A percentile compares a stretch with the other conserved stretches of the same genome.
Conservation (phyloP, 2,797 vertebrate species). For the Mycteria americana region DNA sequence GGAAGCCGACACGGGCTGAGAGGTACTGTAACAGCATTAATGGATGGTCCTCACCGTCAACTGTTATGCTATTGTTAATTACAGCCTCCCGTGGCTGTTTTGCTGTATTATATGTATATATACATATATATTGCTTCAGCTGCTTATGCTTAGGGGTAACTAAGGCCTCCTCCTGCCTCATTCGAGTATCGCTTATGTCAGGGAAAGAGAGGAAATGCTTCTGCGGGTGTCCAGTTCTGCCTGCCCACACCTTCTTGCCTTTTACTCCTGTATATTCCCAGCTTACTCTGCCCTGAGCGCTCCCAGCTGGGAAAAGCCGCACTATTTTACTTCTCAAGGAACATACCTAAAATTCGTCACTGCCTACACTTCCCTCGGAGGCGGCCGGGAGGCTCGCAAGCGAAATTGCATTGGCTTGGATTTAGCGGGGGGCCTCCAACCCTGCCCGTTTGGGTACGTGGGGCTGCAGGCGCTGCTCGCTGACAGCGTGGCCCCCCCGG, state of each 20-base stretch:
- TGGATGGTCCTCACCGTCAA: neutral
- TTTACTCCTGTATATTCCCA: neutral
- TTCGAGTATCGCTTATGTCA: fast-evolving
- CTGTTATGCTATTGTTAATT: fast-evolving
- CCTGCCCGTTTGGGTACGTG: fast-evolving
- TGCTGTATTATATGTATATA: neutral
- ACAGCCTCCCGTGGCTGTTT: neutral
- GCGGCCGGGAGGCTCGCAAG: no score
- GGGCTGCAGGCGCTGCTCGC: neutral
- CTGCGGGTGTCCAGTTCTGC: fast-evolving
- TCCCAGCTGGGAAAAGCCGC: neutral
- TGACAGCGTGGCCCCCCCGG: no score
- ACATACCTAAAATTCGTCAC: fast-evolving
- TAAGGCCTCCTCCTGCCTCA: neutral
- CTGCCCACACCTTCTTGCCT: fast-evolving
- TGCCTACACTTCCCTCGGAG: neutral
- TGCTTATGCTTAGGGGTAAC: neutral
- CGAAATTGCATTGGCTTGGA: fast-evolving
- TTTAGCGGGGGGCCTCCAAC: no score
- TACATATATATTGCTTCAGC: neutral
- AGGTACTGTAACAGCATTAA: neutral
- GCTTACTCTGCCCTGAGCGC: fast-evolving
- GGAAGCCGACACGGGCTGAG: fast-evolving
- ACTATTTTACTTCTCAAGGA: neutral
- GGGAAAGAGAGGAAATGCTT: neutral